Base-by-base conservation (phyloP, 64 coral and sea anemone genomes). In the Astreopora myriophthalma region DNA sequence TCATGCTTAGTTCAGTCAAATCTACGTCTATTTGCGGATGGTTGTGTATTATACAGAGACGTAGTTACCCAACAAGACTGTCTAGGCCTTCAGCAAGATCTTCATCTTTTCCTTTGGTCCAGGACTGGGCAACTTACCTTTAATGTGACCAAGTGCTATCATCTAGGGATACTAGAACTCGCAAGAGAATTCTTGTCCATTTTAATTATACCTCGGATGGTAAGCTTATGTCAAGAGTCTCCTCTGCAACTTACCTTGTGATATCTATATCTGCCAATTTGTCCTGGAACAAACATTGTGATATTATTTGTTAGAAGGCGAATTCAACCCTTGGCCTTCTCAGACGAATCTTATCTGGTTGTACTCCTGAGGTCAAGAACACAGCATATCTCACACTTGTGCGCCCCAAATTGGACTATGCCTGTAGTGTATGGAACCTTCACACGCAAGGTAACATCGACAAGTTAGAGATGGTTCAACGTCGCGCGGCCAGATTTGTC, bases 281-380 rank as follows among this genome's bases (percentile, higher is more conserved):
- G 62, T 90, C 88, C 37, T 90, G 88, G 51, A 31, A 65, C 4
- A n/a, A n/a, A n/a, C n/a, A n/a, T n/a, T n/a, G n/a, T n/a, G n/a
- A n/a, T n/a, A n/a, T n/a, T n/a, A 4, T 46, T 46, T 6, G 4
- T 4, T 11, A 46, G 73, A 90, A 90, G 51, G 88, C 70, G 69
- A 90, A 90, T 90, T 79, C 73, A 66, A 80, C 89, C 77, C 63
- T 91, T 82, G 89, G 89, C 40, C 34, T 91, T 73, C 3, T 82
- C 42, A 70, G 65, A 91, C 63, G 66, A 37, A 91, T 91, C 48
- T 28, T 83, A 80, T 80, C 76, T 91, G 77, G 77, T 38, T 91
- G 89, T 82, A 58, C 77, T 34, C 73, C 87, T 24, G 13, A 89
- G 44, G 73, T 65, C 38, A 89, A 89, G 48, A 77, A 76, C 49